Percentiles rank a stretch among this genome's conserved stretches.
phyloP scores from a whole-genome alignment of 2,797 vertebrate genomes.

The Spinus olivaceus region DNA sequence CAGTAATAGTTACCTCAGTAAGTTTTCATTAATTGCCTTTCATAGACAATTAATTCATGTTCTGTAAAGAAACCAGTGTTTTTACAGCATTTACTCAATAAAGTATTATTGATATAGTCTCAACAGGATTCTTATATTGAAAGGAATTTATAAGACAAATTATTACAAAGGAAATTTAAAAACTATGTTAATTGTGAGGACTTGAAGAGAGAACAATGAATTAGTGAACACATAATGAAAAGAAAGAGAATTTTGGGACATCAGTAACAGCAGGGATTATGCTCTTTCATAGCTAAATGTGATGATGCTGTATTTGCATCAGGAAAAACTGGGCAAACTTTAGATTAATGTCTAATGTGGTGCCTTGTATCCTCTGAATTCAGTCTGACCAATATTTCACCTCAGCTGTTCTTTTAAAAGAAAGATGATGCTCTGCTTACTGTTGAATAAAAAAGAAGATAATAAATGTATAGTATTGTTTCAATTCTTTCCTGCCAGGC shows the following conservation, averaged over 20 bases:
- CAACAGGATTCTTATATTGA: not conserved
- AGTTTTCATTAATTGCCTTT: conserved; percentile 46
- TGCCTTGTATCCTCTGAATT: not conserved
- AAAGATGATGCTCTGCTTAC: not conserved
- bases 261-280: not conserved
- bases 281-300: not conserved
- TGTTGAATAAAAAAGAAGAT: not conserved
- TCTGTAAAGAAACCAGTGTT: not conserved
- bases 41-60: conserved; percentile 28
- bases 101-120: not conserved
- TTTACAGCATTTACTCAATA: conserved; percentile 2
- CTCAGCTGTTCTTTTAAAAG: not conserved
- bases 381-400: not conserved
- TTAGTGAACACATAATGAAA: not conserved
- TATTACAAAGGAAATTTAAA: not conserved
- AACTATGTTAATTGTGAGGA: not conserved
- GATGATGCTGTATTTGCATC: not conserved
- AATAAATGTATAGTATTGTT: not conserved
- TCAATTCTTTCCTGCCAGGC: not conserved
- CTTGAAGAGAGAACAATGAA: not conserved
- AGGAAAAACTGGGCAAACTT: not conserved
- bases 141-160: not conserved
- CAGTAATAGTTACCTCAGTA: conserved; percentile 32
- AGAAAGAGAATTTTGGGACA: not conserved
- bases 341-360: not conserved